phyloP scores from a whole-genome alignment of 1,140 invertebrate species.

The Drosophila kepulauana region DNA sequence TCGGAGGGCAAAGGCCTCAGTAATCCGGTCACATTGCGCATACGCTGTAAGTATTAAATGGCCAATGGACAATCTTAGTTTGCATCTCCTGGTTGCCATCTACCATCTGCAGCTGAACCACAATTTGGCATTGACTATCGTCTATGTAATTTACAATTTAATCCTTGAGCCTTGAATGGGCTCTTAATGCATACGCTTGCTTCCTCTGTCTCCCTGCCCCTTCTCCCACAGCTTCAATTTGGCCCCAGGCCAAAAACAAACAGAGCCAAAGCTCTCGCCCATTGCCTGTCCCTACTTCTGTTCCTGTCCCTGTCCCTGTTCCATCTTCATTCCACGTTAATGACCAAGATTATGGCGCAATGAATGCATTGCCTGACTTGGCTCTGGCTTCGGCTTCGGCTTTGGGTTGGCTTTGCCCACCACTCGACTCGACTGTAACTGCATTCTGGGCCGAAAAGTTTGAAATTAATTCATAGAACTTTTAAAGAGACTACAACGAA shows the following conservation, averaged over 20 bases:
- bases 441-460: conserved; percentile 41
- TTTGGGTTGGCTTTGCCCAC: conserved; percentile 36
- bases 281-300: not conserved
- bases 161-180: conserved; percentile 81
- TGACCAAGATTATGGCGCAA: conserved; percentile 81
- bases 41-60: conserved; percentile 91
- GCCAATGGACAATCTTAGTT: conserved; percentile 26
- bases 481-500: conserved; percentile 44
- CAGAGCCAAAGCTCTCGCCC: conserved; percentile 28
- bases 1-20: conserved; percentile 92
- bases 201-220: too few species aligned
- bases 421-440: conserved; percentile 17
- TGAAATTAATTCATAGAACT: conserved; percentile 69
- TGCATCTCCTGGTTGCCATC: not conserved
- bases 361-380: conserved; percentile 74
- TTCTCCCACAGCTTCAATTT: conserved; percentile 54
- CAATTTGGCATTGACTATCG: conserved; percentile 75
- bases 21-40: conserved; percentile 91
- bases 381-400: not conserved
- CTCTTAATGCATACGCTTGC: conserved; percentile 65
- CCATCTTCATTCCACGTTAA: conserved; percentile 56
- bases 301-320: not conserved
- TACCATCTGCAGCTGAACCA: conserved; percentile 24
- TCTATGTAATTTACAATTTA: conserved; percentile 82
- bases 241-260: conserved; percentile 70